phyloP scores from a whole-genome alignment of 2,797 vertebrate genomes.

The Eupleurogrammus muticus region DNA sequence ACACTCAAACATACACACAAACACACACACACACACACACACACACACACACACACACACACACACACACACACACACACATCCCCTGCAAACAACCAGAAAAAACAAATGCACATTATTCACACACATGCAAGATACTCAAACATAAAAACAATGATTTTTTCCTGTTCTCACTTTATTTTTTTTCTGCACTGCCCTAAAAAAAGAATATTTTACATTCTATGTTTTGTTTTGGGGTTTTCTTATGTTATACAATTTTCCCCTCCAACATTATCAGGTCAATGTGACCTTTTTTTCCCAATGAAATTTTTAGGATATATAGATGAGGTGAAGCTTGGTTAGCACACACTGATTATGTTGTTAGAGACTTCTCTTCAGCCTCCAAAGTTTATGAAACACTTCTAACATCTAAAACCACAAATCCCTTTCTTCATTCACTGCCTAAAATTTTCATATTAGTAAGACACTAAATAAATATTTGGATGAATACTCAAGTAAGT shows the following conservation, averaged over 20 bases:
- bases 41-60: constrained; percentile 12
- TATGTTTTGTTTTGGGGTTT: no score
- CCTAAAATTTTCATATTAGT: neutral
- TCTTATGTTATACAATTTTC: neutral
- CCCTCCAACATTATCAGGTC: neutral
- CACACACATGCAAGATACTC: neutral
- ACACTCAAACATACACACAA: constrained; percentile 8
- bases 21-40: neutral
- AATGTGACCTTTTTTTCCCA: neutral
- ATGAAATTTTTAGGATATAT: neutral
- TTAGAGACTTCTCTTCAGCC: neutral
- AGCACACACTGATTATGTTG: neutral
- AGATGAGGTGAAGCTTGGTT: neutral
- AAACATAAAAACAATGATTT: neutral
- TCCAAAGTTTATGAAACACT: neutral
- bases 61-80: neutral
- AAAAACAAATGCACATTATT: neutral
- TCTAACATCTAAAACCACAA: neutral
- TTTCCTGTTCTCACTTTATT: no score
- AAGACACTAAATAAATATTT: neutral
- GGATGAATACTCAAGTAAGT: no score
- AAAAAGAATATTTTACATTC: no score
- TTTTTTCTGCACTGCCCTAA: no score
- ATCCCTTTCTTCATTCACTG: neutral
- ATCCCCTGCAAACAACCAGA: neutral